Evolutionary conservation across 2,113 vertebrate species (phyloP).

Genomic region (Corydoras maculifer): DNA sequence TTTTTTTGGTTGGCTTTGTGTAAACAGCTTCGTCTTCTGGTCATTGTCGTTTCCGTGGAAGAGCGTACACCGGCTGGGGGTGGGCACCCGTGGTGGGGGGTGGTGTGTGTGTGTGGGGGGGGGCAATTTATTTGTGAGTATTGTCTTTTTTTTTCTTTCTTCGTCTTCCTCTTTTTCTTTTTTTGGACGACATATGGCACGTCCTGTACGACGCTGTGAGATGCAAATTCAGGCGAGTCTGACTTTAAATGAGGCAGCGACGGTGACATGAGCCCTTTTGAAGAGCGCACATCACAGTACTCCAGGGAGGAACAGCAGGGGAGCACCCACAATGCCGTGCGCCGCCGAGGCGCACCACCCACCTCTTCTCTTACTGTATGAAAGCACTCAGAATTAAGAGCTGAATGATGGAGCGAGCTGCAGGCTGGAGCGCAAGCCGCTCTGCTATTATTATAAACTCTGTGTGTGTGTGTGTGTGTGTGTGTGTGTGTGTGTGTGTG

Average conservation of each 20-base stretch:
- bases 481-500: conserved; percentile 11
- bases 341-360: conserved; percentile 33
- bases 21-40: conserved; percentile 31
- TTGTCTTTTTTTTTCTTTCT: conserved; percentile 38
- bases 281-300: conserved; percentile 50
- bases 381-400: conserved; percentile 6
- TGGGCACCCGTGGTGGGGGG: background rate
- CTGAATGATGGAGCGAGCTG: background rate
- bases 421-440: too few species aligned
- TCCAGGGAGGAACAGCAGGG: conserved; percentile 48
- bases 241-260: conserved; percentile 51
- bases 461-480: background rate
- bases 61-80: conserved; percentile 3
- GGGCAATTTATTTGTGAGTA: conserved; percentile 47
- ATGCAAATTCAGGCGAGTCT: conserved; percentile 52
- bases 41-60: conserved; percentile 23
- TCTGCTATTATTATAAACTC: background rate
- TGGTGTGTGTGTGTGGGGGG: too few species aligned
- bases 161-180: conserved; percentile 34
- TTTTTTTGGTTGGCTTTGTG: conserved; percentile 21
- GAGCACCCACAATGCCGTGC: conserved; percentile 46
- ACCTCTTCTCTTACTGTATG: conserved; percentile 40
- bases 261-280: conserved; percentile 48
- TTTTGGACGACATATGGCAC: conserved; percentile 53
- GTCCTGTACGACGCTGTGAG: conserved; percentile 48